phyloP scores from a whole-genome alignment of 1,140 invertebrate genomes.

The Melanaphis sacchari region DNA sequence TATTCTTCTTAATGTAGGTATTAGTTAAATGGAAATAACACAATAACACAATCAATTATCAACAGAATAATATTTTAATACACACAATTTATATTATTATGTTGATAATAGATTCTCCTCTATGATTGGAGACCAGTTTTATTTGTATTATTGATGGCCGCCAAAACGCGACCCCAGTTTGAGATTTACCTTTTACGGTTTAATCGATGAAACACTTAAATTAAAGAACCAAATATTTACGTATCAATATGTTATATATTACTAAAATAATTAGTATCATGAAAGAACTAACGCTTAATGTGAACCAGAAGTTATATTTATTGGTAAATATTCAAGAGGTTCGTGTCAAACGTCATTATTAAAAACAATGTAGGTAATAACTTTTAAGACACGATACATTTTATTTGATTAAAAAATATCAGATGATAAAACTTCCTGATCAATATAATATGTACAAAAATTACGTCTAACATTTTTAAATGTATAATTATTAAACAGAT shows the following conservation, averaged over 20 bases:
- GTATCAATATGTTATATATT: neutral
- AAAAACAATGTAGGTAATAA: neutral
- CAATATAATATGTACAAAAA: neutral
- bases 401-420: neutral
- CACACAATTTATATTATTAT: too few species aligned
- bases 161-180: neutral
- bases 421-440: neutral
- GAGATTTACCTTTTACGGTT: neutral
- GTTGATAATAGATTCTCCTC: too few species aligned
- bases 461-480: neutral
- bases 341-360: slow-evolving; percentile 4
- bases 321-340: neutral
- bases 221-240: neutral
- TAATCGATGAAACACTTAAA: neutral
- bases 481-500: neutral
- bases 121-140: too few species aligned
- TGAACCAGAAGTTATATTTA: neutral
- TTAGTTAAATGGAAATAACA: too few species aligned
- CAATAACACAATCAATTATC: too few species aligned
- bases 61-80: too few species aligned
- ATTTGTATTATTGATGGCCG: neutral
- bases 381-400: neutral
- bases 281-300: neutral
- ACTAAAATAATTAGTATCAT: neutral
- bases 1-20: too few species aligned